These are phyloP conservation scores for Prosapia bicincta DNA, from an alignment of 2,888 invertebrate genomes.

Conservation along the genomic window DNA sequence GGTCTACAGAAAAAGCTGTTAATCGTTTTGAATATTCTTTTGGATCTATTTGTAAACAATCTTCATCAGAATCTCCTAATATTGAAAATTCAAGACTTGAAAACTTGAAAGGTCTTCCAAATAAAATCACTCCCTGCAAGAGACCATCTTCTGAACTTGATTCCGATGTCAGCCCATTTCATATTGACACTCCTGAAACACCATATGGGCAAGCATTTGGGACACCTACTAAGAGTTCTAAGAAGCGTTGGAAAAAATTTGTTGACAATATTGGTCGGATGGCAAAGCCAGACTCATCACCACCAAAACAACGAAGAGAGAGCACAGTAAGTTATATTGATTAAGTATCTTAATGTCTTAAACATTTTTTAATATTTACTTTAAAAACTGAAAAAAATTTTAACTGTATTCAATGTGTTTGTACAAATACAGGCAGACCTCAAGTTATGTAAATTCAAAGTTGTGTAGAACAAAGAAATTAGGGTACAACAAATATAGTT, in stretches of 20 bases:
- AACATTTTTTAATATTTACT: no score
- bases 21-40: no score
- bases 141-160: neutral
- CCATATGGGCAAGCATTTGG: conserved; percentile 50
- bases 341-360: no score
- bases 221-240: neutral
- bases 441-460: no score
- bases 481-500: no score
- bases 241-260: neutral
- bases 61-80: neutral
- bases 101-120: neutral
- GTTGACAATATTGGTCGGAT: neutral
- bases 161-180: conserved; percentile 42
- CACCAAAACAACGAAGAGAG: conserved; percentile 2
- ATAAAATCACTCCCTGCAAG: neutral
- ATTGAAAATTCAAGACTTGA: neutral
- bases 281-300: neutral
- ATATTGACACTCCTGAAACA: conserved; percentile 54
- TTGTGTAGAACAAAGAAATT: no score
- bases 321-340: no score
- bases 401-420: no score
- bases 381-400: no score
- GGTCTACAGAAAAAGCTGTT: no score
- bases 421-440: no score
- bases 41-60: no score